Evolutionary conservation across 2,113 vertebrate species (phyloP).

Genomic region (Nerophis lumbriciformis): DNA sequence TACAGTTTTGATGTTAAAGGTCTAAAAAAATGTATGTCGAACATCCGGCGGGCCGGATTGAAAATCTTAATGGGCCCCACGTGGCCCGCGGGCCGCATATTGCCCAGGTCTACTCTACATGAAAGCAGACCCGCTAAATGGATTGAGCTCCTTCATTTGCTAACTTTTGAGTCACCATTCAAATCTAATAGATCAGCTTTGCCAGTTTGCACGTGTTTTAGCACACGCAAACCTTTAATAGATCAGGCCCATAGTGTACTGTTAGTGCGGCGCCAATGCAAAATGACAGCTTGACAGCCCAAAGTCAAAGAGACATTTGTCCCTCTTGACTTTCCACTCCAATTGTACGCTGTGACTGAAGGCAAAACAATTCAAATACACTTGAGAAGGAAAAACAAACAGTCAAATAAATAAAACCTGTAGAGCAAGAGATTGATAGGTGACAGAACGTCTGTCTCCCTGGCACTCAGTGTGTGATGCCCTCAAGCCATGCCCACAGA

Average conservation of each 20-base stretch:
- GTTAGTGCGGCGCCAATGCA: conserved; percentile 49
- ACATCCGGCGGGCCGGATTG: too few species aligned
- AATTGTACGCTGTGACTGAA: conserved; percentile 29
- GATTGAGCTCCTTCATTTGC: too few species aligned
- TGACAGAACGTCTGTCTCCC: conserved; percentile 52
- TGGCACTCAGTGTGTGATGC: conserved; percentile 56
- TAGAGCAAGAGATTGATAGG: conserved; percentile 58
- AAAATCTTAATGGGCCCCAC: too few species aligned
- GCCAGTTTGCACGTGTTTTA: too few species aligned
- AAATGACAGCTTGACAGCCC: conserved; percentile 52
- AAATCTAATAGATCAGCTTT: too few species aligned
- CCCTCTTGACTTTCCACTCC: conserved; percentile 49
- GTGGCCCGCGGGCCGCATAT: too few species aligned
- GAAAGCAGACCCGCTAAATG: too few species aligned
- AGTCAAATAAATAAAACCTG: conserved; percentile 52
- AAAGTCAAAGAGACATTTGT: conserved; percentile 45
- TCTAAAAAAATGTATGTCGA: too few species aligned
- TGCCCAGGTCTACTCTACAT: too few species aligned
- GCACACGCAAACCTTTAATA: too few species aligned
- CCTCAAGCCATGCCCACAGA: conserved; percentile 64
- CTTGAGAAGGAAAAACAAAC: conserved; percentile 33
- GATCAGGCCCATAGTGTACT: conserved; percentile 20
- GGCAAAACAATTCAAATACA: conserved; percentile 52
- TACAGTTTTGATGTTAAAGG: too few species aligned
- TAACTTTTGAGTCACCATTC: too few species aligned